Base-by-base conservation (phyloP, 2,797 vertebrate genomes). In the Carapus acus region DNA sequence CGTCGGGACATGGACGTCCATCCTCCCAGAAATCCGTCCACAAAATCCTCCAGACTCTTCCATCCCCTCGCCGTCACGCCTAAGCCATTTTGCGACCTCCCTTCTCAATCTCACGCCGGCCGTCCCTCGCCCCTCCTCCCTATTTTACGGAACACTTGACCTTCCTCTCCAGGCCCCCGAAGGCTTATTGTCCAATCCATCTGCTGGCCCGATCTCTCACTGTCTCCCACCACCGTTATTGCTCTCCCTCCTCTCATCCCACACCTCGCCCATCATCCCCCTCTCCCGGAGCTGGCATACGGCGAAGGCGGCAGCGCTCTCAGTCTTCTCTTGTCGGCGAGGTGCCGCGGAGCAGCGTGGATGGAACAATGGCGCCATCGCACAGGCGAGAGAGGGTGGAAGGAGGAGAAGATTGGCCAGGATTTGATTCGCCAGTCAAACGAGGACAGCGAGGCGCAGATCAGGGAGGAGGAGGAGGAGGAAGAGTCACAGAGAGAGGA, bases 101-200 rank as follows among this genome's bases (percentile, higher is more conserved):
- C 40, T 39, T 55, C 42, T 31, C 43, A 8, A 16, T 47, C 38
- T 31, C 12, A 1, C 2, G 6, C 24, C 45, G 24, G 5, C 9
- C 24, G 24, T 4, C 43, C 49, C 31, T 12, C 57, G 48, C 18
- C 1, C 62, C 40, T 59, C 55, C 27, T 42, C 43, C 41, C 50
- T 58, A 38, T 43, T 65, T 64, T 42, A 52, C 56, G n/a, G 34
- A 67, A 33, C 15, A 20, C 46, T 27, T 56, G 70, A 71, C 75
- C 72, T 76, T 63, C 65, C 68, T 59, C 54, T n/a, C n/a, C n/a
- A 58, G 18, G 11, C 43, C 46, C 66, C 57, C 34, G 3, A 63
- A 63, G 73, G 62, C 71, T 82, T 72, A 71, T 77, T 74, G 77
- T 78, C 59, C 57, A 60, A 71, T 65, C 74, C 75, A 65, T 75